Base-by-base conservation (phyloP, 2,797 vertebrate genomes). In the Sebastes taczanowskii region DNA sequence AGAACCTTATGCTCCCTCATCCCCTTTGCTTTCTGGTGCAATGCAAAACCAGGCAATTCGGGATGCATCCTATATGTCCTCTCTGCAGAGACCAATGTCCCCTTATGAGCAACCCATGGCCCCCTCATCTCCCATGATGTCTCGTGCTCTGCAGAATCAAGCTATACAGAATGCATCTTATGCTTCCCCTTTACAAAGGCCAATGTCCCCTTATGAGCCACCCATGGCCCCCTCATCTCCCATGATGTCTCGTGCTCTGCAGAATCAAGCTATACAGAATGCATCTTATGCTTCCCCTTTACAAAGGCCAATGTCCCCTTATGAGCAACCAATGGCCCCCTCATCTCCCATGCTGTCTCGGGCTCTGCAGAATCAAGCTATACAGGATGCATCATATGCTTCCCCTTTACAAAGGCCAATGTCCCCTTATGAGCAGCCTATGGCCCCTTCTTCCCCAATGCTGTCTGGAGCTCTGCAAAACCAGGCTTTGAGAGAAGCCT, bases 391-490 rank as follows among this genome's bases (percentile, higher is more conserved):
- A 7, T 81, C 88, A 2, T 92, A 82, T 77, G 60, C 29, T 8
- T 90, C 92, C 22, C 72, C 93, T 27, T 70, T 94, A 89, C 91
- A 85, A 23, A 88, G 85, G 23, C 89, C 90, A 68, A 11, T 71
- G 35, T 90, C 89, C 11, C 85, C 86, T 46, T 83, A 89, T 81
- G 87, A 86, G 22, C 83, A 92, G 30, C 80, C 84, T 30, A n/a
- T 88, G 25, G 38, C 80, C 5, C 82, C 80, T 69, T 78, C 91
- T 20, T 93, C 93, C 3, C 92, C 92, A 20, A 22, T 92, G 70
- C 52, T 94, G 4, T 91, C 93, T 38, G 77, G 91, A 72, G 93
- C 93, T 18, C 23, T 94, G 11, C 93, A 95, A 83, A 93, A 95
- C 65, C 92, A 91, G 32, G 74, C 84, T 64, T 9, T 95, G 14